Evolutionary conservation across 2,113 vertebrate genomes (phyloP).

Genomic region (Heterocephalus glaber): DNA sequence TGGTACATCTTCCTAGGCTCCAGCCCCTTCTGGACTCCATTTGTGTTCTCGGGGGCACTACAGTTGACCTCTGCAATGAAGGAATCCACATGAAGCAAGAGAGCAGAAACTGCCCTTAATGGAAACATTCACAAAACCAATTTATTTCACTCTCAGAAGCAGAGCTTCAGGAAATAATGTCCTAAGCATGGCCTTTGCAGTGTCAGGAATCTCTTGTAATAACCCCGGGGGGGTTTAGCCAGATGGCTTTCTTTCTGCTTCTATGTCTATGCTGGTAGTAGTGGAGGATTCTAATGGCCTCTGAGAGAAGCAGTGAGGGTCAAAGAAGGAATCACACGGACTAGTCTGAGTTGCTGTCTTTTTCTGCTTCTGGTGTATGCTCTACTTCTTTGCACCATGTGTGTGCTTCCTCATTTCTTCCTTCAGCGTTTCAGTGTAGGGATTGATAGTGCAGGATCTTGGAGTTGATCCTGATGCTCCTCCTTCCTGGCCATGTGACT

Average conservation of each 20-base stretch:
- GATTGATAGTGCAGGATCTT: not conserved
- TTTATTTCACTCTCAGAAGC: not conserved
- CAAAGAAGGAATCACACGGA: not conserved
- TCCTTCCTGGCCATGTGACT: not conserved
- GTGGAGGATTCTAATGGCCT: not conserved
- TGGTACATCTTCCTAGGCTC: conserved; percentile 67
- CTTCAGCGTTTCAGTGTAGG: not conserved
- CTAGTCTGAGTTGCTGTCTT: not conserved
- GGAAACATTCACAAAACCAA: not conserved
- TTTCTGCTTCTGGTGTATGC: not conserved
- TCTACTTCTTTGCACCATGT: not conserved
- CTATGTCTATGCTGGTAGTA: not conserved
- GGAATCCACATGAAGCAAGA: not conserved
- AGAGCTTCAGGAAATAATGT: not conserved
- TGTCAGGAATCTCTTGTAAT: not conserved
- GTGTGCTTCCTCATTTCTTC: not conserved
- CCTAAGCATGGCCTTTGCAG: not conserved
- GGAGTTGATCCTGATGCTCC: not conserved
- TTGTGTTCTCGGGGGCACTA: conserved; percentile 59
- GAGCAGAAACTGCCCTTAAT: not conserved
- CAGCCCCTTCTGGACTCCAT: conserved; percentile 45
- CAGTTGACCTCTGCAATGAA: conserved; percentile 77
- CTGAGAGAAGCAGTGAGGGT: not conserved
- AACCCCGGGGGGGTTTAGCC: not conserved
- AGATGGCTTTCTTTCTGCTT: not conserved